Evolutionary conservation across 2,888 invertebrate species (phyloP), one percentile per base, ranked within the genome.

Genomic region (Merodon equestris): DNA sequence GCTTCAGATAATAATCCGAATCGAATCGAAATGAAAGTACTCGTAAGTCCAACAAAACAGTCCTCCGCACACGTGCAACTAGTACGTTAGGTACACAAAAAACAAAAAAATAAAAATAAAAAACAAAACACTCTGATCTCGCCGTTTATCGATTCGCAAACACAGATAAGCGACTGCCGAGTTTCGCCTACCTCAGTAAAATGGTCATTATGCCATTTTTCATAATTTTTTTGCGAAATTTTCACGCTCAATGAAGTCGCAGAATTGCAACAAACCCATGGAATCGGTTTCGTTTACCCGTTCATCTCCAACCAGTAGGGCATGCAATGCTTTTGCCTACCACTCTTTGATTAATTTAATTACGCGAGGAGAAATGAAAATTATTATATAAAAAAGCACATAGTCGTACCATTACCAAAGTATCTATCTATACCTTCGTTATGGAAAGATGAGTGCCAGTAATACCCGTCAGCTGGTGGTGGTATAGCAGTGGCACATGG

Each of bases 281-380:
- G 19, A 40, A 45, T 63, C 45, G 57, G 72, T 57, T 51, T n/a
- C n/a, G n/a, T n/a, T n/a, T n/a, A n/a, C n/a, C n/a, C n/a, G n/a
- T n/a, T n/a, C n/a, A 64, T 58, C 64, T 48, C 64, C 50, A 60
- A 50, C 66, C 67, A 77, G 45, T 56, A 40, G 48, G 63, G 54
- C 77, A 63, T 77, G 57, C 44, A 68, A 47, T 48, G 61, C 48
- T 2, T 2, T 27, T 61, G 61, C 48, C 19, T 42, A 50, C 72
- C 53, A 72, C 67, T 61, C 67, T 72, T 77, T 77, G 61, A 77
- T 77, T 72, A 72, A 77, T 67, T 72, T 77, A 77, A 77, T 77
- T 72, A 63, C 67, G 63, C 57, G 63, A 50, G 47, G 34, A 61
- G 77, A 77, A 77, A 68, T 72, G 67, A 71, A 76, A 66, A 76